Base-by-base conservation (phyloP, 2,113 vertebrate species). In the Chlorodrepanis virens region DNA sequence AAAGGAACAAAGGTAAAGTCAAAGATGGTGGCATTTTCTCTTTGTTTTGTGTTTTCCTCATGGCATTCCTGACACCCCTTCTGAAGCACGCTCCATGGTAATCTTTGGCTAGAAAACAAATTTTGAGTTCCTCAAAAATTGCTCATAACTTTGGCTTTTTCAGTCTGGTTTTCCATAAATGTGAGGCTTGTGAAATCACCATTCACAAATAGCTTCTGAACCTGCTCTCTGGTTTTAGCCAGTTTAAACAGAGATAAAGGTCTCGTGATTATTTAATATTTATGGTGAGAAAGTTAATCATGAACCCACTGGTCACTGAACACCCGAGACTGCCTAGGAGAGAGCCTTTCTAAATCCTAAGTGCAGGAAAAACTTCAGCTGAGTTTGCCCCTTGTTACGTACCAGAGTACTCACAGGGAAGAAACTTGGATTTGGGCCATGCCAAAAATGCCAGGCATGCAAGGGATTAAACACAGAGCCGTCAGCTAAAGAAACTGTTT, bases 1-100 rank as follows among this genome's bases (percentile, higher is more conserved):
- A 96, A 97, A 91, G 93, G 95, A 96, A 92, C 96, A 85, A 98
- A 98, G 98, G 98, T 98, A 97, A 95, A 90, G 39, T 53, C 67
- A 63, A 75, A 83, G 37, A 13, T 33, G 2, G 23, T 67, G 52
- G 14, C 25, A 24, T 68, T 82, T 92, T 56, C 52, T 83, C 25
- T 82, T 35, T 47, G 23, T 25, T 78, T 65, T 57, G 44, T 16
- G 13, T 83, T 95, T 94, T 65, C 23, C 45, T 61, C 2, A 1
- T 68, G 59, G 25, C 18, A 54, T 92, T 89, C 47, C 49, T 89
- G 69, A 94, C 53, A 61, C 27, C 5, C 11, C 11, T 87, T 39
- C 64, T 67, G 61, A 93, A 67, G 65, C 25, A 84, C 65, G 49
- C 19, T 92, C 24, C 31, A 18, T 3, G 1, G 71, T 84, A 68